Conservation (phyloP, 2,888 invertebrate species). For the Rhopalosiphum nymphaeae region DNA sequence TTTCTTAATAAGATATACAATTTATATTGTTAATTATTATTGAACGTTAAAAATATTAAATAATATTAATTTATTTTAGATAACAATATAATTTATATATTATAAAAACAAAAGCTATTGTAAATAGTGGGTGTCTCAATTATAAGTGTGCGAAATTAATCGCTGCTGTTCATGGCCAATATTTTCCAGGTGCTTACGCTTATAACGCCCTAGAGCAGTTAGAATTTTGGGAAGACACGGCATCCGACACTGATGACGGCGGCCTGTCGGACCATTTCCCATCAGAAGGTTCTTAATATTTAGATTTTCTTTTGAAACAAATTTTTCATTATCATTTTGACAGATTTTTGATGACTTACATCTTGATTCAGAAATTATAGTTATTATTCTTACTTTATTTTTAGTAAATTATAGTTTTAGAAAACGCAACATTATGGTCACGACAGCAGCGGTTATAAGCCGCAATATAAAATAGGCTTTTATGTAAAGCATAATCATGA, state of each 20-base stretch:
- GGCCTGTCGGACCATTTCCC: constrained; percentile 78
- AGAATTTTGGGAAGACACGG: constrained; percentile 64
- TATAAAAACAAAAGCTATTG: constrained; percentile 23
- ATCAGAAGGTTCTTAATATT: constrained; percentile 67
- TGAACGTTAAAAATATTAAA: background rate
- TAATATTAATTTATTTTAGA: background rate
- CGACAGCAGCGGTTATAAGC: constrained; percentile 63
- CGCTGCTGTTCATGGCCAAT: constrained; percentile 65
- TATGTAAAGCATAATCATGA: constrained; percentile 49
- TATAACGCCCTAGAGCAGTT: constrained; percentile 64
- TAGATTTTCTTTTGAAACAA: constrained; percentile 52
- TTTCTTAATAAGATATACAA: background rate
- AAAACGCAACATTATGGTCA: constrained; percentile 47
- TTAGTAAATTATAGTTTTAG: constrained; percentile 36
- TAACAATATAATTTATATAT: background rate
- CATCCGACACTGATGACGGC: constrained; percentile 74
- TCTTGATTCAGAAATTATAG: constrained; percentile 58
- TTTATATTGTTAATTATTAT: constrained; percentile 9
- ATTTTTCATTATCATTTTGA: constrained; percentile 54
- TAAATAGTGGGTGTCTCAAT: constrained; percentile 22
- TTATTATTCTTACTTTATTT: constrained; percentile 11
- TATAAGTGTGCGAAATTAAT: constrained; percentile 63
- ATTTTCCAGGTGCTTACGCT: constrained; percentile 64
- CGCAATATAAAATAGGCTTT: constrained; percentile 35
- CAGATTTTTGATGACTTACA: constrained; percentile 65